Evolutionary conservation across 2,888 invertebrate genomes (phyloP).

Genomic region (Eupithecia exiguata): DNA sequence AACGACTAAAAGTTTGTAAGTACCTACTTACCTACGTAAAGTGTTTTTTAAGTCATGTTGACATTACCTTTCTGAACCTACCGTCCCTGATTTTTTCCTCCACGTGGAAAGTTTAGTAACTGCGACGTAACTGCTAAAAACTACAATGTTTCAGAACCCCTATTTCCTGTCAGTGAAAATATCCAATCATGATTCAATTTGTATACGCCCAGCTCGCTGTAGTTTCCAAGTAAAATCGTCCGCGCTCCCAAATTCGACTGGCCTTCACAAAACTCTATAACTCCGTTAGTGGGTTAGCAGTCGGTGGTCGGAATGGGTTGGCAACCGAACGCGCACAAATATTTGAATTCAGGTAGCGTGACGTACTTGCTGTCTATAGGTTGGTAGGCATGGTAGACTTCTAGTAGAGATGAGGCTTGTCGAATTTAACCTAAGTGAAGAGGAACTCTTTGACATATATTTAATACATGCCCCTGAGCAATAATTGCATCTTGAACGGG

Average conservation of each 20-base stretch:
- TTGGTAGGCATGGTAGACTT: neutral
- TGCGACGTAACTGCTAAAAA: neutral
- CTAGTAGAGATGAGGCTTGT: neutral
- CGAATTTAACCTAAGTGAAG: neutral
- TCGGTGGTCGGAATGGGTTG: neutral
- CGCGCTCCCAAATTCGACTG: slow-evolving; percentile 3
- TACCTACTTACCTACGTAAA: neutral
- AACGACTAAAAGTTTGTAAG: neutral
- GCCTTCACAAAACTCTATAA: slow-evolving; percentile 3
- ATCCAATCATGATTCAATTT: slow-evolving; percentile 2
- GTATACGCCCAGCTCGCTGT: neutral
- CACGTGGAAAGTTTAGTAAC: neutral
- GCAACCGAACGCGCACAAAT: neutral
- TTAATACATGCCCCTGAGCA: neutral
- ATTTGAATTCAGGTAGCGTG: slow-evolving; percentile 7
- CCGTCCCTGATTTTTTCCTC: neutral
- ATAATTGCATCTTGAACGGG: neutral
- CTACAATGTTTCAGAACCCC: neutral
- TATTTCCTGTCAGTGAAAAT: neutral
- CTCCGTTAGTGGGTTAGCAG: slow-evolving; percentile 6
- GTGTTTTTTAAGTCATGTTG: neutral
- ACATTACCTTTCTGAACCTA: neutral
- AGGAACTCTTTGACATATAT: neutral
- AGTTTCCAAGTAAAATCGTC: slow-evolving; percentile 3
- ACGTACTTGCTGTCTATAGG: neutral